Conservation (phyloP, 2,113 vertebrate species). For the Suncus etruscus region DNA sequence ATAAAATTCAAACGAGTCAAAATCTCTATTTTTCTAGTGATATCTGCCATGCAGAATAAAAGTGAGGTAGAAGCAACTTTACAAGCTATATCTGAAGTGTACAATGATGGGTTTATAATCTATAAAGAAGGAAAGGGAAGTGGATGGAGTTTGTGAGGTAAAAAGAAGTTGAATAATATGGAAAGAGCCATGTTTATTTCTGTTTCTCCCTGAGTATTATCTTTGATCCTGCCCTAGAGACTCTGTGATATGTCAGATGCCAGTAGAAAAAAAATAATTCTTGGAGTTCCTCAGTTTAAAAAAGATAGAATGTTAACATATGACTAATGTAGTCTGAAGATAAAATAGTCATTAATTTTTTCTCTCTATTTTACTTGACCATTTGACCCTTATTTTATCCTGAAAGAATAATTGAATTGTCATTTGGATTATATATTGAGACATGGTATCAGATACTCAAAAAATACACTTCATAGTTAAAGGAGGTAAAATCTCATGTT, state of each 20-base stretch:
- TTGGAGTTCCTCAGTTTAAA: not conserved
- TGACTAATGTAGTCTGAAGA: not conserved
- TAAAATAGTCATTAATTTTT: not conserved
- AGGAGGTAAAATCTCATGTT: not conserved
- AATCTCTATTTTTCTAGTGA: not conserved
- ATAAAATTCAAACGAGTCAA: not conserved
- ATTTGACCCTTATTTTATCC: conserved; percentile 3
- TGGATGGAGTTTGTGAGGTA: not conserved
- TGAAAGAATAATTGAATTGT: conserved; percentile 2
- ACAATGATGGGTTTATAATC: not conserved
- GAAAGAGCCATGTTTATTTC: not conserved
- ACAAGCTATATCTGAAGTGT: not conserved
- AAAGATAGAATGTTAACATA: not conserved
- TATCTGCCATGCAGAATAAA: not conserved
- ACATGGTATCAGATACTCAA: not conserved
- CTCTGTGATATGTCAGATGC: not conserved
- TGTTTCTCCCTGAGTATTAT: not conserved
- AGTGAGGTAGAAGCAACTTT: no score
- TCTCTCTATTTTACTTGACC: not conserved
- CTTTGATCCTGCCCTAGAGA: not conserved
- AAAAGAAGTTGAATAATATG: not conserved
- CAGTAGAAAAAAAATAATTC: not conserved
- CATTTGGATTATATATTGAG: conserved; percentile 47
- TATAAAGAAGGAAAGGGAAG: not conserved
- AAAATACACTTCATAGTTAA: not conserved